Conservation (phyloP, 2,113 vertebrate species). For the Corythaeola cristata region DNA sequence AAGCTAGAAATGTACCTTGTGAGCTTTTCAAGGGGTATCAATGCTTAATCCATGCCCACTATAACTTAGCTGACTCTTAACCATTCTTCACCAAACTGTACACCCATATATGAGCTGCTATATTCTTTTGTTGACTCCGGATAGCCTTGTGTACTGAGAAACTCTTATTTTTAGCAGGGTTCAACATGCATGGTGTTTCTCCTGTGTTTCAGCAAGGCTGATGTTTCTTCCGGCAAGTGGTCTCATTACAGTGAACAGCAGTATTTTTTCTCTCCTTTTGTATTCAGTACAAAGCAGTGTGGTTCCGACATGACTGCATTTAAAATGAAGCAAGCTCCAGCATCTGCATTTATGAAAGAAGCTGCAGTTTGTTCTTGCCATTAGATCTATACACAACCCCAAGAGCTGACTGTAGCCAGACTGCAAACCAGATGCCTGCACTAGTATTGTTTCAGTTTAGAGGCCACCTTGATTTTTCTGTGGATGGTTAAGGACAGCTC, state of each 20-base stretch:
- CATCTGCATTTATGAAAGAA: slow-evolving; percentile 54
- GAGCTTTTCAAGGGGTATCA: not conserved
- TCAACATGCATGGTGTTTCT: not conserved
- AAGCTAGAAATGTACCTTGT: not conserved
- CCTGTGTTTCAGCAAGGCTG: not conserved
- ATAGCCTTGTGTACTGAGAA: not conserved
- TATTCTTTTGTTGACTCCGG: not conserved
- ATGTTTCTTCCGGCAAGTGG: not conserved
- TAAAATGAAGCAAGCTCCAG: slow-evolving; percentile 36
- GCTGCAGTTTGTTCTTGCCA: slow-evolving; percentile 37
- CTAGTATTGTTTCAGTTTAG: not conserved
- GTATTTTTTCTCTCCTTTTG: slow-evolving; percentile 7
- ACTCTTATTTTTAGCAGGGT: not conserved
- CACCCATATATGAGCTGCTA: not conserved
- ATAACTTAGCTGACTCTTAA: not conserved
- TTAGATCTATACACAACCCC: not conserved
- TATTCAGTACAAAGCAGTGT: slow-evolving; percentile 16
- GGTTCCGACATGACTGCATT: slow-evolving; percentile 47
- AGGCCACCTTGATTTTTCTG: not conserved
- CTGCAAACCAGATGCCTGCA: not conserved
- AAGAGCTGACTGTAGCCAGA: not conserved
- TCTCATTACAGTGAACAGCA: not conserved
- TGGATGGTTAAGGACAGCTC: not conserved
- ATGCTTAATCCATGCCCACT: not conserved
- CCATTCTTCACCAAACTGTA: not conserved